Conservation (phyloP, 2,888 invertebrate species). For the Microdon myrmicae region DNA sequence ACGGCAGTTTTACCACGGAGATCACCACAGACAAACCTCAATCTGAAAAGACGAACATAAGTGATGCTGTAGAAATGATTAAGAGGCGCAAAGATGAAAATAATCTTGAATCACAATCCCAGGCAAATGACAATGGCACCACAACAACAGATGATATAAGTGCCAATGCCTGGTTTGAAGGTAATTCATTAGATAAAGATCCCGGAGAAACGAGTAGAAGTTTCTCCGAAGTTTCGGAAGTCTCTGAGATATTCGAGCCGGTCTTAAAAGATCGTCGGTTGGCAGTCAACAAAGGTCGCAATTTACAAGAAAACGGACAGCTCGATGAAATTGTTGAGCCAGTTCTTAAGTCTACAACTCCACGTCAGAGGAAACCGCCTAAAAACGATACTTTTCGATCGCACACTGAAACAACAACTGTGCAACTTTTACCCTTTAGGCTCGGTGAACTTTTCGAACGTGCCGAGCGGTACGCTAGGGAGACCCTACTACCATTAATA, state of each 20-base stretch:
- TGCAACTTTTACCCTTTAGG: slow-evolving; percentile 82
- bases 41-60: slow-evolving; percentile 40
- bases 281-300: slow-evolving; percentile 59
- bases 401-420: slow-evolving; percentile 69
- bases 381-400: slow-evolving; percentile 64
- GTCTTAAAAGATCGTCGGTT: slow-evolving; percentile 64
- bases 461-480: slow-evolving; percentile 83
- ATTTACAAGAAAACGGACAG: slow-evolving; percentile 55
- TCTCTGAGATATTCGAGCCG: slow-evolving; percentile 70
- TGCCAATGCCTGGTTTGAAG: slow-evolving; percentile 68
- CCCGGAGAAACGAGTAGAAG: slow-evolving; percentile 62
- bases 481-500: slow-evolving; percentile 79
- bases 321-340: slow-evolving; percentile 79
- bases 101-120: slow-evolving; percentile 64
- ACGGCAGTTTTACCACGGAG: slow-evolving; percentile 58
- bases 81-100: slow-evolving; percentile 65
- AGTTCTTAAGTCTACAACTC: slow-evolving; percentile 73
- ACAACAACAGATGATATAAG: slow-evolving; percentile 58
- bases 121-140: slow-evolving; percentile 60
- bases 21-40: slow-evolving; percentile 13
- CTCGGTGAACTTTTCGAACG: slow-evolving; percentile 82
- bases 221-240: slow-evolving; percentile 54
- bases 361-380: slow-evolving; percentile 68
- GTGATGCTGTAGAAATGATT: slow-evolving; percentile 61
- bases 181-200: slow-evolving; percentile 67